Percentiles rank a stretch among this genome's conserved stretches.
These are phyloP conservation scores for Saccopteryx leptura DNA, from an alignment of 2,113 vertebrate genomes.

Conservation along the genomic window DNA sequence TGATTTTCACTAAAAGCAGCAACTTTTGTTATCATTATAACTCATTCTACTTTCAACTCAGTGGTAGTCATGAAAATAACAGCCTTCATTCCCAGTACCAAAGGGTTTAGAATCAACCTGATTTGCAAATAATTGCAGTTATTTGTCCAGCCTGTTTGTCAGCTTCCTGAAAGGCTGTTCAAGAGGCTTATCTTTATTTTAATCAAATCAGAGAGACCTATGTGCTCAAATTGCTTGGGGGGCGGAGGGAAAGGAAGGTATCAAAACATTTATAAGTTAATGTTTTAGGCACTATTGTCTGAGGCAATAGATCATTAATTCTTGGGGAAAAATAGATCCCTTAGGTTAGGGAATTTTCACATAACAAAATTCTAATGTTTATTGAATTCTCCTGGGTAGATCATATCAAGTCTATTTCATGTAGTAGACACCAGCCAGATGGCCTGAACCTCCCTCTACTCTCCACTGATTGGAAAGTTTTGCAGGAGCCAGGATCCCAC, in stretches of 20 bases:
- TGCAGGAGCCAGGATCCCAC: not conserved
- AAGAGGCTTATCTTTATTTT: not conserved
- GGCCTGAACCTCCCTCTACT: not conserved
- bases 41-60: not conserved
- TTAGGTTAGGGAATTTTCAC: not conserved
- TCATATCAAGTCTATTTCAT: not conserved
- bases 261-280: not conserved
- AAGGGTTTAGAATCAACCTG: not conserved
- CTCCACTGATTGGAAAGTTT: not conserved
- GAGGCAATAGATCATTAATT: not conserved
- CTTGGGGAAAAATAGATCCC: not conserved
- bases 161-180: not conserved
- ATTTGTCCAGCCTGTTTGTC: not conserved
- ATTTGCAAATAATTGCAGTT: not conserved
- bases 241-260: not conserved
- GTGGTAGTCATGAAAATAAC: not conserved
- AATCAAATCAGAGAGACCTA: not conserved
- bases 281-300: not conserved
- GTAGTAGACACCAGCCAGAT: not conserved
- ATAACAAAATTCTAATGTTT: not conserved
- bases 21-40: not conserved
- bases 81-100: not conserved
- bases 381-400: not conserved
- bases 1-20: not conserved
- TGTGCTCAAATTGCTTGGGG: not conserved